These are phyloP conservation scores for Drosophila burlai DNA, from an alignment of 1,140 invertebrate species.

Conservation along the genomic window DNA sequence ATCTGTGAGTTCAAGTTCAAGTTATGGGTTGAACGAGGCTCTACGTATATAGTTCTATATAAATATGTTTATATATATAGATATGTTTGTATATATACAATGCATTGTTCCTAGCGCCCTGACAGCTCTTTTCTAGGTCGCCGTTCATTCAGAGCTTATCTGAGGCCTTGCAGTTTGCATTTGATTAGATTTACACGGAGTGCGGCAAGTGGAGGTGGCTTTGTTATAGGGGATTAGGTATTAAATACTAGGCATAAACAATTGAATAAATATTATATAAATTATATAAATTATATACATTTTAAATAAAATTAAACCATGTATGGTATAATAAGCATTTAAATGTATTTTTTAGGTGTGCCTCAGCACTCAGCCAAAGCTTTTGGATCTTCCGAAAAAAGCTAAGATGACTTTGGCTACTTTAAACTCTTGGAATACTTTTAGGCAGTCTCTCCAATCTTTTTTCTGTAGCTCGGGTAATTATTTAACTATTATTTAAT, in stretches of 20 bases:
- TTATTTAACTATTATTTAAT: too few relatives aligned
- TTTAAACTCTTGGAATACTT: constrained; percentile 32
- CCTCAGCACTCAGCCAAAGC: too few relatives aligned
- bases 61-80: too few relatives aligned
- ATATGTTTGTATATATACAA: neutral
- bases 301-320: neutral
- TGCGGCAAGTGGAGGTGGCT: neutral
- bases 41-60: too few relatives aligned
- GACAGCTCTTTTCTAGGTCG: constrained; percentile 1
- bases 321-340: too few relatives aligned
- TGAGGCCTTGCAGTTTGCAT: constrained; percentile 11
- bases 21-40: neutral
- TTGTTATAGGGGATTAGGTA: too few relatives aligned
- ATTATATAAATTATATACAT: neutral
- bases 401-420: too few relatives aligned
- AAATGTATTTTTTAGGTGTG: too few relatives aligned
- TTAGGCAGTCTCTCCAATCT: constrained; percentile 14
- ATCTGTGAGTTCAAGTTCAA: constrained; percentile 10
- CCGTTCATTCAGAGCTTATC: constrained; percentile 1
- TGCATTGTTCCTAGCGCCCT: neutral
- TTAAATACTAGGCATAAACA: too few relatives aligned
- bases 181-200: constrained; percentile 5
- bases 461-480: too few relatives aligned
- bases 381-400: too few relatives aligned
- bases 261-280: neutral